A percentile compares a stretch with the other conserved stretches of the same genome.
These are phyloP conservation scores for Nesidiocoris tenuis DNA, from an alignment of 2,888 invertebrate genomes.

Conservation along the genomic window DNA sequence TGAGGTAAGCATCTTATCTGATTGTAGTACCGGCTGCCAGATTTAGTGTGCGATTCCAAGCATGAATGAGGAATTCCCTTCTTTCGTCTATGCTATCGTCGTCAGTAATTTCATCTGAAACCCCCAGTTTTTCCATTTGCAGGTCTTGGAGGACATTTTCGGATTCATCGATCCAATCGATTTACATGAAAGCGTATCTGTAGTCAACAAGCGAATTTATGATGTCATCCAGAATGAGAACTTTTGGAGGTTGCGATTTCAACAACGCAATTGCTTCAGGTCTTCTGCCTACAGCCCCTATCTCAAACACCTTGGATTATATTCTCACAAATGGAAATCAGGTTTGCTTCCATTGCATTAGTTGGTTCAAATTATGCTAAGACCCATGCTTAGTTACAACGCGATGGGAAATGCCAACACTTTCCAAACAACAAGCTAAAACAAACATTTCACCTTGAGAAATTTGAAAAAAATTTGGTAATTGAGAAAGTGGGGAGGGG, in stretches of 20 bases:
- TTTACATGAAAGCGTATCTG: not conserved
- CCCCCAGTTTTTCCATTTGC: not conserved
- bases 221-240: not conserved
- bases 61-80: too few relatives aligned
- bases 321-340: slow-evolving; percentile 1
- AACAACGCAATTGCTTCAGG: not conserved
- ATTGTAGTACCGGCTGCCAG: not conserved
- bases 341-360: not conserved
- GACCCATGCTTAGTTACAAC: not conserved
- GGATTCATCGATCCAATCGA: not conserved
- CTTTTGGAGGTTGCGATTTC: not conserved
- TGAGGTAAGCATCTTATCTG: not conserved
- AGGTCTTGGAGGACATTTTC: not conserved
- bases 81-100: too few relatives aligned
- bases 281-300: not conserved
- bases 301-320: slow-evolving; percentile 1
- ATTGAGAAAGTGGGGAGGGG: too few relatives aligned
- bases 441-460: too few relatives aligned
- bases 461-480: too few relatives aligned
- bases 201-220: not conserved
- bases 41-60: not conserved
- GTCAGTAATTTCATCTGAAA: not conserved
- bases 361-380: not conserved
- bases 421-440: too few relatives aligned
- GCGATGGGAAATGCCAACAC: too few relatives aligned